phyloP scores from a whole-genome alignment of 2,113 vertebrate species.

The Glaucomys volans region DNA sequence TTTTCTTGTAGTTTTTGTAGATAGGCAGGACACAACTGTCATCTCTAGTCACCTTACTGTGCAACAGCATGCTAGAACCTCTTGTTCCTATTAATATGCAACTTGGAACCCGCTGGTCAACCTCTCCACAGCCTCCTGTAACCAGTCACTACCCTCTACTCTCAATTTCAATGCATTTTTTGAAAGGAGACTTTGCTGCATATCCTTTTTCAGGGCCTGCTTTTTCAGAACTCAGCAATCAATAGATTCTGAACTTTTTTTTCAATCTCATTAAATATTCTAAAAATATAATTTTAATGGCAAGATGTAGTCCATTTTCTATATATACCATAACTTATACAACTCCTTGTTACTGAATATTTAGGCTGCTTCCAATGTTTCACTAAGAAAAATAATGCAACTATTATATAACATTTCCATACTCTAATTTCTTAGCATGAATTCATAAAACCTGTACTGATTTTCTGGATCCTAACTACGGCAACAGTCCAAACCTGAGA shows the following conservation, averaged over 20 bases:
- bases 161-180: not conserved
- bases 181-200: not conserved
- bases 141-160: not conserved
- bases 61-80: not conserved
- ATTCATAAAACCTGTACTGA: not conserved
- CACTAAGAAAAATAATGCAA: not conserved
- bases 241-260: not conserved
- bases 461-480: not conserved
- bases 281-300: not conserved
- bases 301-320: not conserved
- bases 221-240: not conserved
- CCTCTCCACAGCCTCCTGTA: not conserved
- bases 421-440: not conserved
- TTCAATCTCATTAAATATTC: slow-evolving; percentile 13
- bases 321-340: not conserved
- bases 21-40: not conserved
- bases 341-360: not conserved
- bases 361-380: not conserved
- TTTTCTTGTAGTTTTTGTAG: not conserved
- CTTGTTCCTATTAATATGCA: not conserved
- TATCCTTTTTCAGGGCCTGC: not conserved
- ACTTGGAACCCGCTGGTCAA: not conserved
- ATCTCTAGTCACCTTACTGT: not conserved
- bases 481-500: not conserved
- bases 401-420: not conserved